Percentiles rank a stretch among this genome's conserved stretches.
Conservation (phyloP, 2,888 invertebrate species). For the Synanthedon vespiformis region DNA sequence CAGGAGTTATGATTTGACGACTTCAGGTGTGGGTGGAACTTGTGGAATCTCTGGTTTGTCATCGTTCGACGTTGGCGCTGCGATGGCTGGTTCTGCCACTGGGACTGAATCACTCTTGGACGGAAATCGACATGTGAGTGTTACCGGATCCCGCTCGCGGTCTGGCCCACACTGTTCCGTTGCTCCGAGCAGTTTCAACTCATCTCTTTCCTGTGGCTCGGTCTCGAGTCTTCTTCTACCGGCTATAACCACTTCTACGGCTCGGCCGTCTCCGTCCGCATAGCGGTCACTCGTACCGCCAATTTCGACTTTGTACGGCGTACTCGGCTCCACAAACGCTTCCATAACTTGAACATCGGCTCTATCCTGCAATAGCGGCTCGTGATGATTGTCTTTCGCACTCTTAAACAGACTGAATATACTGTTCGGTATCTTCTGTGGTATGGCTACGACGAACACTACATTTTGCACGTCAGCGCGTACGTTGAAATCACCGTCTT, state of each 20-base stretch:
- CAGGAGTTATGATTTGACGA: slow-evolving; percentile 30
- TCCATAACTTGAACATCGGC: slow-evolving; percentile 57
- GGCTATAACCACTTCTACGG: slow-evolving; percentile 49
- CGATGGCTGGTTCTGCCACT: background rate
- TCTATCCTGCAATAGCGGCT: slow-evolving; percentile 36
- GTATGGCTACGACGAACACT: slow-evolving; percentile 75
- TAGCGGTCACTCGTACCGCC: slow-evolving; percentile 28
- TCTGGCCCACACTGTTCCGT: slow-evolving; percentile 82
- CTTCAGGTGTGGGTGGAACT: slow-evolving; percentile 26
- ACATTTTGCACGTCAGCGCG: slow-evolving; percentile 81
- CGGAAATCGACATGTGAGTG: slow-evolving; percentile 64
- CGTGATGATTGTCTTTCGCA: slow-evolving; percentile 10
- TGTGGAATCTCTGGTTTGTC: slow-evolving; percentile 6
- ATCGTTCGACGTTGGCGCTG: slow-evolving; percentile 7
- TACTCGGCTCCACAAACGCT: slow-evolving; percentile 75
- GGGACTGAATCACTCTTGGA: slow-evolving; percentile 1
- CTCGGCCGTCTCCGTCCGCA: slow-evolving; percentile 30
- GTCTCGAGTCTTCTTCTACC: slow-evolving; percentile 33
- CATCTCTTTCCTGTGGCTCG: slow-evolving; percentile 33
- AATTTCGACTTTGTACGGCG: slow-evolving; percentile 78
- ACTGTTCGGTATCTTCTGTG: slow-evolving; percentile 31
- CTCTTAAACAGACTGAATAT: slow-evolving; percentile 22
- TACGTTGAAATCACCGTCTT: slow-evolving; percentile 81
- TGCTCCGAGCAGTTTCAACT: slow-evolving; percentile 73
- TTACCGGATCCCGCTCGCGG: slow-evolving; percentile 75